Base-by-base conservation (phyloP, 1,140 invertebrate genomes). In the Zaprionus inermis region DNA sequence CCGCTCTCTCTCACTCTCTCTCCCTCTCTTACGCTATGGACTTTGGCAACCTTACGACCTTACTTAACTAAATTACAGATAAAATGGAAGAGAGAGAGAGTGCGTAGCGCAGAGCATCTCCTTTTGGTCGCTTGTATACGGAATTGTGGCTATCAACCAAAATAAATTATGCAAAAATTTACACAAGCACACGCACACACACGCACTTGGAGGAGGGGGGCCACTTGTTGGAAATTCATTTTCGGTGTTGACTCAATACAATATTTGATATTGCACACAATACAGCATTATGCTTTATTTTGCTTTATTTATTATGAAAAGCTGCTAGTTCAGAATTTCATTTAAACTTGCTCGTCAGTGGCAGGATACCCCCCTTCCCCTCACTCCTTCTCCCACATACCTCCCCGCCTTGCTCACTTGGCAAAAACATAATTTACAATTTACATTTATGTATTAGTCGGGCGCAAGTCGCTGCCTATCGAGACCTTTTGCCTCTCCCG, bases 251-350 rank as follows among this genome's bases (percentile, higher is more conserved):
- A 67, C 54, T 65, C 78, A 75, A 81, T 79, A 52, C 57, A 38
- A 67, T 76, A 81, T 78, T 71, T 73, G 68, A 63, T 80, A 71
- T 79, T 72, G 66, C 81, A 83, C 76, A 83, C 44, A 46, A 46
- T 49, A 84, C 79, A 59, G 81, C 72, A 84, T 85, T 85, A 85
- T 73, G 82, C 59, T 63, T 85, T 78, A 79, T 85, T 82, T 88
- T 82, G 79, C 74, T 58, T 82, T 83, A 88, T 88, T 83, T 88
- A 88, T 88, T 89, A 88, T 83, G 83, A 88, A 88, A 88, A 89
- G 82, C 83, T 79, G 79, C 77, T 64, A 70, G 83, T 84, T 88
- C 60, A 89, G 79, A 80, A 83, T 75, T 88, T 83, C 79, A 88
- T 88, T 88, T 88, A 74, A 88, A 89, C 75, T 76, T 82, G 55